Percentiles rank a stretch among this genome's conserved stretches.
phyloP scores from a whole-genome alignment of 1,140 invertebrate species.

The Drosophila lacteicornis region DNA sequence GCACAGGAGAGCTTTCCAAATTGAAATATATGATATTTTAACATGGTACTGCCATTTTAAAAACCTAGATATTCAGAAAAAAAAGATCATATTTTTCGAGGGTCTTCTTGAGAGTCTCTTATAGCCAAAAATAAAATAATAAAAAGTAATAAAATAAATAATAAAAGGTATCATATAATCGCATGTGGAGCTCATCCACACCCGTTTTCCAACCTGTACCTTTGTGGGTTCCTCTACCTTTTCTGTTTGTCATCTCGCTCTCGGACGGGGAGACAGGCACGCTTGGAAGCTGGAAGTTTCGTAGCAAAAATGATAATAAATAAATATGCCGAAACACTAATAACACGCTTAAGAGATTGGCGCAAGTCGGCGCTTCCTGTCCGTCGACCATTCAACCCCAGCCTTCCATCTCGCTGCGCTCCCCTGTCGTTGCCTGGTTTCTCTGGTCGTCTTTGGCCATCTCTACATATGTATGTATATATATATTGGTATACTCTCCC shows the following conservation, averaged over 20 bases:
- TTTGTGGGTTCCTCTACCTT: slow-evolving; percentile 4
- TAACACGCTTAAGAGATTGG: slow-evolving; percentile 79
- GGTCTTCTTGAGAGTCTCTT: no score
- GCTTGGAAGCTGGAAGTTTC: slow-evolving; percentile 8
- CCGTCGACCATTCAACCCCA: slow-evolving; percentile 29
- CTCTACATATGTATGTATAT: not conserved
- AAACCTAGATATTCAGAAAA: no score
- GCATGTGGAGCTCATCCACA: not conserved
- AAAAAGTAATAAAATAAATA: no score
- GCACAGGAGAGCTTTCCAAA: no score
- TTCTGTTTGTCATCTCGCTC: slow-evolving; percentile 45
- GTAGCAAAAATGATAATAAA: slow-evolving; percentile 77
- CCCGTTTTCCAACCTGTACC: not conserved
- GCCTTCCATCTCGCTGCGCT: slow-evolving; percentile 5
- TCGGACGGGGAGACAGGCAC: no score
- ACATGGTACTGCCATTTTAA: no score
- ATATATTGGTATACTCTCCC: slow-evolving; percentile 2
- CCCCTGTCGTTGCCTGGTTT: not conserved
- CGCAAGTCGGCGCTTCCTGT: slow-evolving; percentile 79
- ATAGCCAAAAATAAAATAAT: no score
- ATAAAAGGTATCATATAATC: not conserved
- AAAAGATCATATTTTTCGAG: no score
- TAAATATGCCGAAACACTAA: slow-evolving; percentile 83
- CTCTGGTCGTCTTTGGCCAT: not conserved
- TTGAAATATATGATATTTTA: no score